These are phyloP conservation scores for Cervus canadensis DNA, from an alignment of 2,113 vertebrate genomes.

Conservation along the genomic window DNA sequence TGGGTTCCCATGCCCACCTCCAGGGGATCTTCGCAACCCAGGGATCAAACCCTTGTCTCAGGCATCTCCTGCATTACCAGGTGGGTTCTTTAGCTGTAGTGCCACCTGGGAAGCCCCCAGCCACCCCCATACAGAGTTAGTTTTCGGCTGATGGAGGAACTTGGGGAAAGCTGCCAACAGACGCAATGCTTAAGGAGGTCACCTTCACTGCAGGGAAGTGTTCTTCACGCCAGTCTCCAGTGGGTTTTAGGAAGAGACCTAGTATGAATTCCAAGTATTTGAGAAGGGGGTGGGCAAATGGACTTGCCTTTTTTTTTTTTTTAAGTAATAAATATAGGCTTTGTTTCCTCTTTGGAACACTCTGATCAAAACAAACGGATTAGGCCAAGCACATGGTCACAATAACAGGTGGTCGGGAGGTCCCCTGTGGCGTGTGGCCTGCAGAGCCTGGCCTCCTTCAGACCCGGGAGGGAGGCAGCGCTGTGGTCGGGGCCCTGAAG, in stretches of 20 bases:
- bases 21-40: neutral
- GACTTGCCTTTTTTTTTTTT: neutral
- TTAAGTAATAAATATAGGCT: constrained; percentile 40
- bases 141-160: neutral
- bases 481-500: neutral
- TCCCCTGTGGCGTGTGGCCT: constrained; percentile 22
- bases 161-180: neutral
- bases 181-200: neutral
- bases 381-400: constrained; percentile 28
- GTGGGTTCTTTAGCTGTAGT: neutral
- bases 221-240: neutral
- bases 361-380: constrained; percentile 59
- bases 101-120: neutral
- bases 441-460: neutral
- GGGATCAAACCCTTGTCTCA: neutral
- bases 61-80: neutral
- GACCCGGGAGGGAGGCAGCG: neutral
- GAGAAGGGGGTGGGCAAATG: neutral
- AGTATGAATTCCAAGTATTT: neutral
- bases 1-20: neutral
- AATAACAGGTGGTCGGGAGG: constrained; percentile 42
- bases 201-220: neutral
- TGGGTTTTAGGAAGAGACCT: neutral
- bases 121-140: neutral
- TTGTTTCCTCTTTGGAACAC: constrained; percentile 61